Evolutionary conservation across 2,797 vertebrate genomes (phyloP).

Genomic region (Garrulus glandarius): DNA sequence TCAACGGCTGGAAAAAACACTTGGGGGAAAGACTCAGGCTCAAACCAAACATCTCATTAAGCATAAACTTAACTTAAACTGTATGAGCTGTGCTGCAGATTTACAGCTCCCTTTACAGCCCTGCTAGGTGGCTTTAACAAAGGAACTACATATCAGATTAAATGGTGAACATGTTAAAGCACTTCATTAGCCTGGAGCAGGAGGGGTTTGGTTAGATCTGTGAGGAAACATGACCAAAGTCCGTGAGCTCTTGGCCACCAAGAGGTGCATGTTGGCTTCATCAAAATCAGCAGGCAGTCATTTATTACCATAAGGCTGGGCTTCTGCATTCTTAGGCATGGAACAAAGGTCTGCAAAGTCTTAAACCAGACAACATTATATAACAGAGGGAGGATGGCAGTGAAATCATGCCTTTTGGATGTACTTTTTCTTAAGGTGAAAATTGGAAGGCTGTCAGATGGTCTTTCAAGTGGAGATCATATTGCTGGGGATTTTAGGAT

Average conservation of each 20-base stretch:
- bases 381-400: background rate
- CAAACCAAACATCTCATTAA: slow-evolving; percentile 44
- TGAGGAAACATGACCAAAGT: background rate
- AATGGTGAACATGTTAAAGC: background rate
- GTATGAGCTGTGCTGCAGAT: slow-evolving; percentile 17
- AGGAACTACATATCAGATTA: background rate
- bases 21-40: slow-evolving; percentile 22
- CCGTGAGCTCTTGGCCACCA: background rate
- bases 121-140: slow-evolving; percentile 29
- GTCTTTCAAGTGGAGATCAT: background rate
- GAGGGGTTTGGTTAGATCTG: background rate
- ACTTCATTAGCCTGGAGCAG: background rate
- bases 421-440: background rate
- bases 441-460: background rate
- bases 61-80: background rate
- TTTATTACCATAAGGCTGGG: background rate
- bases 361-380: background rate
- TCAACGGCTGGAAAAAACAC: slow-evolving; percentile 44
- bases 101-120: slow-evolving; percentile 32
- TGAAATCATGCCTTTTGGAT: background rate
- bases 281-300: background rate
- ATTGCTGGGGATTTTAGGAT: background rate
- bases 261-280: background rate
- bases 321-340: background rate
- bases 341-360: background rate